Conservation (phyloP, 2,888 invertebrate genomes). For the Lepidonotus clava region DNA sequence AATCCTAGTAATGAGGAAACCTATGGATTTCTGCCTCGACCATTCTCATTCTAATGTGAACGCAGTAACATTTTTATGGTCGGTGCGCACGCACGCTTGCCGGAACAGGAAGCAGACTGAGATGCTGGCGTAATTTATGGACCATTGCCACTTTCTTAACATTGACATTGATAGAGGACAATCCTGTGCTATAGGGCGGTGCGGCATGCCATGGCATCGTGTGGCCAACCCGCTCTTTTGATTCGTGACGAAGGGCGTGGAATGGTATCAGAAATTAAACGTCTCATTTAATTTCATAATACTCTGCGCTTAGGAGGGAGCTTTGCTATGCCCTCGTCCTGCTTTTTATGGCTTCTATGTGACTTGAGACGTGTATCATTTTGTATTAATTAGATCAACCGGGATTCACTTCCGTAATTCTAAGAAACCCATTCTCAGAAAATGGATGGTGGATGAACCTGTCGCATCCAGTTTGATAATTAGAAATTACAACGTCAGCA, state of each 20-base stretch:
- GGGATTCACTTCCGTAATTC: too few relatives aligned
- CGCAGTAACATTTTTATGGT: background rate
- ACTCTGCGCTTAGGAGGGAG: too few relatives aligned
- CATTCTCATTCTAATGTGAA: conserved; percentile 6
- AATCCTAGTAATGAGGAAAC: conserved; percentile 28
- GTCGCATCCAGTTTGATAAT: too few relatives aligned
- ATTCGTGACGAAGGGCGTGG: background rate
- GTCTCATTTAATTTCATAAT: background rate
- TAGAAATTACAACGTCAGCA: too few relatives aligned
- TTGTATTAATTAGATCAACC: too few relatives aligned
- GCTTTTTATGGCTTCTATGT: too few relatives aligned
- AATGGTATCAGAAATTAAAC: background rate
- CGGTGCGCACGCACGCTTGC: background rate
- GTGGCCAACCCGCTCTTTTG: background rate
- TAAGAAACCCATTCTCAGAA: too few relatives aligned
- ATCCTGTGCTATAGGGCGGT: background rate
- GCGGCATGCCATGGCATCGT: background rate
- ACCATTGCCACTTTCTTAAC: background rate
- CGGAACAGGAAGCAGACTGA: conserved; percentile 25
- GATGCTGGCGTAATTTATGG: background rate
- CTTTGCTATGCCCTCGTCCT: too few relatives aligned
- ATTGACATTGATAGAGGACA: background rate
- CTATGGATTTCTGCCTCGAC: background rate
- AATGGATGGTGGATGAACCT: too few relatives aligned
- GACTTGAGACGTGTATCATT: too few relatives aligned